These are phyloP conservation scores for Microctonus brassicae DNA, from an alignment of 2,888 invertebrate species.

Conservation along the genomic window DNA sequence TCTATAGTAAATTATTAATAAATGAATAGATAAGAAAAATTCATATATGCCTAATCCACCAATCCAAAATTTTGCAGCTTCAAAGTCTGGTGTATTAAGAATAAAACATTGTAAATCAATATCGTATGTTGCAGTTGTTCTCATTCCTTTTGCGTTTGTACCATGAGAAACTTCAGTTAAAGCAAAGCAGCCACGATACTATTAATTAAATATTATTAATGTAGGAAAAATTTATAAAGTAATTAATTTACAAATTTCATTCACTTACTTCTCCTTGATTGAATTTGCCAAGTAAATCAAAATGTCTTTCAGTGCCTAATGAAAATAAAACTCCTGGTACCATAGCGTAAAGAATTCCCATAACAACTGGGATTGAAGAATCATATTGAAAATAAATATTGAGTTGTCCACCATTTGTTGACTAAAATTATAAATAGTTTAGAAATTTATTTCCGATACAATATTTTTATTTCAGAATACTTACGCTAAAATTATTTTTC, in stretches of 20 bases:
- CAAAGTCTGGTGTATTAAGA: constrained; percentile 92
- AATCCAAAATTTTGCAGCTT: constrained; percentile 97
- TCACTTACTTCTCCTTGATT: constrained; percentile 60
- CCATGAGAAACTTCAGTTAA: constrained; percentile 96
- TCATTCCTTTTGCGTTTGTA: constrained; percentile 91
- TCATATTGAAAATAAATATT: constrained; percentile 63
- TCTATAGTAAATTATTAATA: not conserved
- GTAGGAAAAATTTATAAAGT: too few relatives aligned
- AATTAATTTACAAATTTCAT: not conserved
- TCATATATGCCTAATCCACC: constrained; percentile 84
- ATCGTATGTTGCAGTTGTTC: constrained; percentile 92
- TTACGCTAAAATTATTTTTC: constrained; percentile 49
- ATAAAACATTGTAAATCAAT: constrained; percentile 83
- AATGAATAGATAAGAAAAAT: not conserved
- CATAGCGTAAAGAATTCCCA: constrained; percentile 68
- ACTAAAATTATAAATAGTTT: constrained; percentile 58
- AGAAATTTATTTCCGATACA: not conserved
- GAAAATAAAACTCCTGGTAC: constrained; percentile 69
- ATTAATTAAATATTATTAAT: too few relatives aligned
- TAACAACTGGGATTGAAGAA: constrained; percentile 64
- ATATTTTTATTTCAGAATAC: constrained; percentile 1
- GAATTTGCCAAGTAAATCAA: constrained; percentile 61
- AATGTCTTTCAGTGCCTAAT: constrained; percentile 71
- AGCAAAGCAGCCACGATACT: constrained; percentile 84
- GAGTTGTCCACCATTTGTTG: constrained; percentile 26